Percentiles rank a stretch among this genome's conserved stretches.
phyloP scores from a whole-genome alignment of 64 coral and sea anemone species.

The Catalaphyllia jardinei region DNA sequence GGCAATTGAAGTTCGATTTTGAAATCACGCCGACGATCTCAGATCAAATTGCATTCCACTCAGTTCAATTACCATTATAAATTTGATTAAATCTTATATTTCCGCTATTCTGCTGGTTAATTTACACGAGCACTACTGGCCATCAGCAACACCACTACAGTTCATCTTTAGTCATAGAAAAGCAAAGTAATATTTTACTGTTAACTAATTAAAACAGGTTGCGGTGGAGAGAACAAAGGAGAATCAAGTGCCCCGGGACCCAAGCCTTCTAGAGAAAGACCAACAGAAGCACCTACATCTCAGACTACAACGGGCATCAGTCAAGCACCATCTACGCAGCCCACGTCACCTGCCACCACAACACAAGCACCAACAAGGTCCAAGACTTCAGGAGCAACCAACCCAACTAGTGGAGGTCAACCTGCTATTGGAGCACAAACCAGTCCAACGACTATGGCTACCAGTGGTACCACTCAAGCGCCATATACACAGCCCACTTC shows the following conservation, averaged over 20 bases:
- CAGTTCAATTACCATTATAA: too few species aligned
- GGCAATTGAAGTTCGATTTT: too few species aligned
- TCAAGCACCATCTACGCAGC: neutral
- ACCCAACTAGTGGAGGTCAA: neutral
- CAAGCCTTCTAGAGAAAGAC: neutral
- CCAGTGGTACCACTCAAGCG: neutral
- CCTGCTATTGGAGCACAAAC: neutral
- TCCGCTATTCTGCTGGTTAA: too few species aligned
- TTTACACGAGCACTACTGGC: too few species aligned
- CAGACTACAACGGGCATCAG: neutral
- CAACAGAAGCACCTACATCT: constrained; percentile 5
- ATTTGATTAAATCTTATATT: too few species aligned
- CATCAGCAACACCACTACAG: too few species aligned
- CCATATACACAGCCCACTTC: neutral
- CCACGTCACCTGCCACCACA: neutral
- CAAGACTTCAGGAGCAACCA: neutral
- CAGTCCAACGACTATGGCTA: too few species aligned
- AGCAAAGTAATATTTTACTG: neutral
- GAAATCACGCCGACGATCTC: too few species aligned
- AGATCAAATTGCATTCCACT: too few species aligned
- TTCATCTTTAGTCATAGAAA: too few species aligned
- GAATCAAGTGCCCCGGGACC: neutral
- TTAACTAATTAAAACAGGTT: neutral
- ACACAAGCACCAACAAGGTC: neutral
- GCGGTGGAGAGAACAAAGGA: neutral